Conservation (phyloP, 2,888 invertebrate species). For the Ophion costatus region DNA sequence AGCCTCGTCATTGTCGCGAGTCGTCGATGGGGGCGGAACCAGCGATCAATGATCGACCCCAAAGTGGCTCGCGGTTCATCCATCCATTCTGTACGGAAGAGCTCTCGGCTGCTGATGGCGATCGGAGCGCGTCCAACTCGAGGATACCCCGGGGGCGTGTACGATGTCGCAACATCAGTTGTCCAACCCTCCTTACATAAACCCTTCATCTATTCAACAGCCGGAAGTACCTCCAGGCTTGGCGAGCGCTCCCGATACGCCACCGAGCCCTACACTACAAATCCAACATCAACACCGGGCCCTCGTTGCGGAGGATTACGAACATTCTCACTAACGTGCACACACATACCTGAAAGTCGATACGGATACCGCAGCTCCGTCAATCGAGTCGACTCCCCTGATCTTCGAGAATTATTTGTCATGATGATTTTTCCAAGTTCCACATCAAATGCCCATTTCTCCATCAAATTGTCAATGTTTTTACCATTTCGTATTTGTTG, state of each 20-base stretch:
- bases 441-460: neutral
- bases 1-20: conserved; percentile 2
- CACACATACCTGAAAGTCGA: neutral
- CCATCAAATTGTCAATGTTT: no score
- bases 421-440: neutral
- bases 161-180: conserved; percentile 37
- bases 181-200: conserved; percentile 14
- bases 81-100: conserved; percentile 61
- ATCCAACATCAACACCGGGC: conserved; percentile 12
- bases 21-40: conserved; percentile 3
- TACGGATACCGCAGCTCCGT: neutral
- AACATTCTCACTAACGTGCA: neutral
- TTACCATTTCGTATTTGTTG: no score
- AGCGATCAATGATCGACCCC: conserved; percentile 38
- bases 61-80: conserved; percentile 62
- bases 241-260: neutral
- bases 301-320: conserved; percentile 2
- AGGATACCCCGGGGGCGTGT: neutral
- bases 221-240: conserved; percentile 26
- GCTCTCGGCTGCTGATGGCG: conserved; percentile 33
- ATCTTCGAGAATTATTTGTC: no score
- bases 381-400: no score
- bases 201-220: conserved; percentile 41
- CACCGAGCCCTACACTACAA: neutral
- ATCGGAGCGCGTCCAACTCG: neutral